phyloP scores from a whole-genome alignment of 1,140 invertebrate genomes.

The Rhizoglyphus robini region DNA sequence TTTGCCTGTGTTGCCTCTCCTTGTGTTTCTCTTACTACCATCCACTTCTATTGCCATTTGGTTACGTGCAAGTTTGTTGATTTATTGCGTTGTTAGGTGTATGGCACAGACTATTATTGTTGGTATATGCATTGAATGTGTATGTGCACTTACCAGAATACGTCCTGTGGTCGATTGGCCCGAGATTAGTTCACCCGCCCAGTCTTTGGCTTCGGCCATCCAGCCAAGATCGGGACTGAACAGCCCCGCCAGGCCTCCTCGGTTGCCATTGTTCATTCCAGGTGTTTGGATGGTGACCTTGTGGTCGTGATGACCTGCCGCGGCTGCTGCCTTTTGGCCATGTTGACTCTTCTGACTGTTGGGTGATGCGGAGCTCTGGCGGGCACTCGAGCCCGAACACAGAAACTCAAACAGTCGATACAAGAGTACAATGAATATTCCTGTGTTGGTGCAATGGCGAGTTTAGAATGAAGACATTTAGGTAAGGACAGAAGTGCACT shows the following conservation, averaged over 20 bases:
- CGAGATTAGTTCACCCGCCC: conserved; percentile 99
- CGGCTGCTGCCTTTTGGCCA: conserved; percentile 12
- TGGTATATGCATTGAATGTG: no score
- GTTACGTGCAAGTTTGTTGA: no score
- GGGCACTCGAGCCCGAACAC: conserved; percentile 39
- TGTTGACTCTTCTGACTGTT: not conserved
- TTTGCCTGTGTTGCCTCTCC: no score
- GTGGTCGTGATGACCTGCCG: conserved; percentile 54
- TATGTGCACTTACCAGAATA: conserved; percentile 90
- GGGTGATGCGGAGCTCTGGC: not conserved
- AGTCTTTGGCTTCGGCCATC: conserved; percentile 98
- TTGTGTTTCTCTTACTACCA: no score
- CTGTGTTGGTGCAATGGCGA: not conserved
- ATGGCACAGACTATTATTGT: no score
- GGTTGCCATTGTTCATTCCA: not conserved
- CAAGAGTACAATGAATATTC: conserved; percentile 52
- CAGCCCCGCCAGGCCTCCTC: not conserved
- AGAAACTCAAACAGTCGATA: conserved; percentile 79
- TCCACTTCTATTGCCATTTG: no score
- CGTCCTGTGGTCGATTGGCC: conserved; percentile 97
- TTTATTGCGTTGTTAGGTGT: no score
- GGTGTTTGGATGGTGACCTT: not conserved
- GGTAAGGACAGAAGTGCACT: not conserved
- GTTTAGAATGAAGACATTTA: not conserved
- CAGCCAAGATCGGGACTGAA: conserved; percentile 59